Evolutionary conservation across 2,888 invertebrate genomes (phyloP), one percentile per base, ranked within the genome.

Genomic region (Drepanosiphum platanoidis): DNA sequence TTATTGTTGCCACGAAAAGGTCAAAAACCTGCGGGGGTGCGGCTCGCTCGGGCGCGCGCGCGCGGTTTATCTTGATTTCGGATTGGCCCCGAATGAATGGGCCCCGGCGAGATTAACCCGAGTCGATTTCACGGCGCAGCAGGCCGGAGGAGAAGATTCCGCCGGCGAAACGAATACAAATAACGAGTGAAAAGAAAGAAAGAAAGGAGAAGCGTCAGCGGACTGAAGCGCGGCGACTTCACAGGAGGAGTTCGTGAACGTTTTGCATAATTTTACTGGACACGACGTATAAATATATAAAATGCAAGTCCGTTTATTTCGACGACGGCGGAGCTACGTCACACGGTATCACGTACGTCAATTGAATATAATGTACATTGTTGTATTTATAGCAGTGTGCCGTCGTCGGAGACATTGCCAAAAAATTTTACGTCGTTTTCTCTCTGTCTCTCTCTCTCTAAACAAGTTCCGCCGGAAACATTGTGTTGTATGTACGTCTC

Each of bases 1-100:
- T n/a, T n/a, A n/a, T n/a, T n/a, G n/a, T 82, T 82, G 72, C 82
- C 72, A 82, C 82, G 72, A 34, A 82, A 34, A 71, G 71, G 58
- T 81, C 81, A 32, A 22, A 64, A 42, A 72, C 82, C 82, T 27
- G 71, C 72, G 72, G 81, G 72, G 72, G 58, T 42, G 71, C 64
- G n/a, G n/a, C n/a, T 4, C n/a, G 18, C n/a, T 4, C 18, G 58
- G n/a, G 34, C 66, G 30, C 64, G 36, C 34, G 68, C 11, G 30
- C 64, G 36, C 34, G 68, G 3, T 18, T 22, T 64, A 78, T 78
- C 77, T 78, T 78, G 77, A 64, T 78, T 78, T 78, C 39, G 64
- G 34, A n/a, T 75, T 75, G 7, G 18, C 75, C 52, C 15, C 27
- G 58, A 75, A 75, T n/a, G 52, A n/a, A n/a, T n/a, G n/a, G n/a